These are phyloP conservation scores for Lamellibrachia columna DNA, from an alignment of 2,888 invertebrate species.

Conservation along the genomic window DNA sequence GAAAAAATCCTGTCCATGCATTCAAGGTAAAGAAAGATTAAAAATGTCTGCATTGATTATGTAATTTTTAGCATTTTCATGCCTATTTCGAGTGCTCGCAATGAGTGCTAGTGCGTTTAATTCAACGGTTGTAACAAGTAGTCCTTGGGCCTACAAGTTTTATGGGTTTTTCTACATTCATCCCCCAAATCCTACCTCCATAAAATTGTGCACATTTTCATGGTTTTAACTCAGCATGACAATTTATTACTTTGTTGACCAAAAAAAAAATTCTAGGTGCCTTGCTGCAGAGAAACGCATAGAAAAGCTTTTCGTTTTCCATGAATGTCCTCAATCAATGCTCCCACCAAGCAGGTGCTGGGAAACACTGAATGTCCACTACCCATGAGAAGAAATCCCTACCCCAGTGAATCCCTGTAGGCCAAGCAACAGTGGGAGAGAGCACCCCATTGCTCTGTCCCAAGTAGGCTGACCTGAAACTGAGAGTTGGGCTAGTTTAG, in stretches of 20 bases:
- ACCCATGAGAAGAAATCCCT: neutral
- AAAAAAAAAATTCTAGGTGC: too few species aligned
- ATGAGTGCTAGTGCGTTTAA: too few species aligned
- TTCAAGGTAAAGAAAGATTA: neutral
- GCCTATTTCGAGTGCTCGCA: neutral
- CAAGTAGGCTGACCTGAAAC: neutral
- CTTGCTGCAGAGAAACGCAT: too few species aligned
- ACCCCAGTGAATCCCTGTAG: neutral
- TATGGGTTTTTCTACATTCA: too few species aligned
- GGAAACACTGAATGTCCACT: neutral
- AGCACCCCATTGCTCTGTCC: neutral
- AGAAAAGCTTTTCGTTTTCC: too few species aligned
- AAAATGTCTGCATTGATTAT: neutral
- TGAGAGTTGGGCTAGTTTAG: neutral
- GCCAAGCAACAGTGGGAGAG: neutral
- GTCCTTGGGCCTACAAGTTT: too few species aligned
- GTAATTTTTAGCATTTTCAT: neutral
- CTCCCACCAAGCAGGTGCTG: neutral
- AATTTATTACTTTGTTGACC: too few species aligned
- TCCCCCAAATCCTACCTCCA: too few species aligned
- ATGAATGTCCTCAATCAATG: neutral
- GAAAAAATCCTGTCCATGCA: neutral
- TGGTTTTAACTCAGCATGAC: too few species aligned
- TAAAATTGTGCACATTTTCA: too few species aligned
- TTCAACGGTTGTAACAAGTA: too few species aligned